Evolutionary conservation across 2,113 vertebrate species (phyloP), one percentile per base, ranked within the genome.

Genomic region (Pelodiscus sinensis): DNA sequence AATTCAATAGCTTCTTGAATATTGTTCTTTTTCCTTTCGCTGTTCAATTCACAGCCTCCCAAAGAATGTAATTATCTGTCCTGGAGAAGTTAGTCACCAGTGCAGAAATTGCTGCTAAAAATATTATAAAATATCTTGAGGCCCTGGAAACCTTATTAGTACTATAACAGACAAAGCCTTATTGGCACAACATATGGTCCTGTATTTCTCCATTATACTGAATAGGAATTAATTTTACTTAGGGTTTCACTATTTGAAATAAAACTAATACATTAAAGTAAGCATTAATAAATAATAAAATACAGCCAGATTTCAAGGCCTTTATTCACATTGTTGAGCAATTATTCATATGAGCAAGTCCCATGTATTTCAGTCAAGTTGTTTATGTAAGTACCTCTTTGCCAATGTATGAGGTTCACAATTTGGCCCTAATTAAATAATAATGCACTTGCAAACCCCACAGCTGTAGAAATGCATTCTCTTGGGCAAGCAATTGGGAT

Each of bases 71-170:
- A 92, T 93, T 93, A 90, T 93, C 82, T 94, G 87, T 91, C 91
- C 93, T 87, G 93, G 57, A 94, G 62, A 89, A 95, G 83, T 96
- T 93, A 62, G 31, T 85, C 85, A 85, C 86, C 89, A 29, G 87
- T 78, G 90, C 95, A 94, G 82, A 87, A 92, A 93, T 2, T 60
- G 89, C 82, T 92, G 94, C 93, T 95, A 35, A 87, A 90, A 92
- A 90, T 44, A 88, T 5, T 92, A 86, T 29, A 31, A 93, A 89
- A 84, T 56, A 73, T 87, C 95, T 94, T 8, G 52, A 90, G 92
- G 93, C 85, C 81, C 60, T 57, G 84, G 38, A 14, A 85, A 79
- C 79, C 71, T 86, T 7, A 24, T 55, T 16, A 95, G 85, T 89
- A 71, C 35, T 2, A 0, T 0, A 88, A 56, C 95, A 93, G 81